Evolutionary conservation across 2,797 vertebrate species (phyloP).

Genomic region (Alfaro cultratus): DNA sequence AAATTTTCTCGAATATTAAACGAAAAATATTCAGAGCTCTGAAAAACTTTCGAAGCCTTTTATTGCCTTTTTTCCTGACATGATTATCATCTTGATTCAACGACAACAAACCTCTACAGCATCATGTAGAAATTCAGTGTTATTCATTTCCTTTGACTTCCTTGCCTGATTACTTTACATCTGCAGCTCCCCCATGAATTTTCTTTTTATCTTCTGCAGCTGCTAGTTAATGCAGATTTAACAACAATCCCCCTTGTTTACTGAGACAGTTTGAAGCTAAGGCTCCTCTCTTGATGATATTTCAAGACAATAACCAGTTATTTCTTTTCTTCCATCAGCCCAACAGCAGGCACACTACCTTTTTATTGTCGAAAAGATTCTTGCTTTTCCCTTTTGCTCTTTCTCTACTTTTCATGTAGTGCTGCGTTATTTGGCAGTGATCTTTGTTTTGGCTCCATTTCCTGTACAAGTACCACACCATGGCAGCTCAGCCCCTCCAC

Average conservation of each 20-base stretch:
- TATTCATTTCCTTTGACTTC: no score
- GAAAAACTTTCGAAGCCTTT: background rate
- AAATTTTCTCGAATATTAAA: background rate
- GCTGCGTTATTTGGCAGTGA: conserved; percentile 50
- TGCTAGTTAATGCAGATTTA: background rate
- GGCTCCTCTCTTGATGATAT: background rate
- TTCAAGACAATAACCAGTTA: conserved; percentile 1
- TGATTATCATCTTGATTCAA: background rate
- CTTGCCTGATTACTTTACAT: background rate
- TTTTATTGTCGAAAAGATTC: conserved; percentile 32
- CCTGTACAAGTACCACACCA: conserved; percentile 33
- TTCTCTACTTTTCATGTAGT: conserved; percentile 46
- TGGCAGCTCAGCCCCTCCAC: conserved; percentile 38
- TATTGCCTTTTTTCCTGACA: background rate
- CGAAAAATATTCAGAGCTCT: background rate
- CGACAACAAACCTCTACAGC: background rate
- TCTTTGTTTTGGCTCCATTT: conserved; percentile 44
- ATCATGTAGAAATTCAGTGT: background rate
- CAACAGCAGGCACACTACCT: conserved; percentile 22
- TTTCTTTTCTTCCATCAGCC: conserved; percentile 24
- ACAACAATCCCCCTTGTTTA: background rate
- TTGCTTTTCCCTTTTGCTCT: conserved; percentile 35
- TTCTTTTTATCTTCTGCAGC: background rate
- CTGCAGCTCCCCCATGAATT: background rate
- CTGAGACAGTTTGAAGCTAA: conserved; percentile 2